These are phyloP conservation scores for Eilema caniola DNA, from an alignment of 2,888 invertebrate species.

Conservation along the genomic window DNA sequence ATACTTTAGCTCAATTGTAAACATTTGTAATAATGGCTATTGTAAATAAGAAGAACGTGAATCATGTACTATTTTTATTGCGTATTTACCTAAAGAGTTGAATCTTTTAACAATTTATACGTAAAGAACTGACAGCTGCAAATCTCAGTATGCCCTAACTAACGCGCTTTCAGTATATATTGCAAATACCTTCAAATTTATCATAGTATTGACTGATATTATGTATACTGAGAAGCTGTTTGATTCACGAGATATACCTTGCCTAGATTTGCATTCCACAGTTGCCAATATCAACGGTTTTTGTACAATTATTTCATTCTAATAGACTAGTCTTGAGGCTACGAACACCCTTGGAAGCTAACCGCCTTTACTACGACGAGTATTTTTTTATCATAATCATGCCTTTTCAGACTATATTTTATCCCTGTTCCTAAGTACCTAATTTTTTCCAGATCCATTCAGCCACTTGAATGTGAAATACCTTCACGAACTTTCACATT, in stretches of 20 bases:
- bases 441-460: no score
- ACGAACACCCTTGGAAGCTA: no score
- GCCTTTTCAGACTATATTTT: no score
- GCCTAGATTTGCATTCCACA: slow-evolving; percentile 1
- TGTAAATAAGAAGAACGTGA: slow-evolving; percentile 9
- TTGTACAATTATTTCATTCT: background rate
- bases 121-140: slow-evolving; percentile 12
- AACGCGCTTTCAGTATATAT: slow-evolving; percentile 11
- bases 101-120: slow-evolving; percentile 14
- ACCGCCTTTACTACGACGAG: no score
- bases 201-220: slow-evolving; percentile 11
- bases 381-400: no score
- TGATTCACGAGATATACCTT: slow-evolving; percentile 10
- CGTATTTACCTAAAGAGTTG: background rate
- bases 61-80: slow-evolving; percentile 8
- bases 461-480: no score
- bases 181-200: slow-evolving; percentile 13
- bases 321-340: no score
- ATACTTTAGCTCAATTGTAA: background rate
- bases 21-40: slow-evolving; percentile 4
- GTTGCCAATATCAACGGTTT: background rate
- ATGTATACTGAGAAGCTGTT: background rate
- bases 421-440: no score
- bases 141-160: slow-evolving; percentile 15
- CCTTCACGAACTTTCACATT: no score